Base-by-base conservation (phyloP, 1,140 invertebrate genomes). In the Monomorium pharaonis region DNA sequence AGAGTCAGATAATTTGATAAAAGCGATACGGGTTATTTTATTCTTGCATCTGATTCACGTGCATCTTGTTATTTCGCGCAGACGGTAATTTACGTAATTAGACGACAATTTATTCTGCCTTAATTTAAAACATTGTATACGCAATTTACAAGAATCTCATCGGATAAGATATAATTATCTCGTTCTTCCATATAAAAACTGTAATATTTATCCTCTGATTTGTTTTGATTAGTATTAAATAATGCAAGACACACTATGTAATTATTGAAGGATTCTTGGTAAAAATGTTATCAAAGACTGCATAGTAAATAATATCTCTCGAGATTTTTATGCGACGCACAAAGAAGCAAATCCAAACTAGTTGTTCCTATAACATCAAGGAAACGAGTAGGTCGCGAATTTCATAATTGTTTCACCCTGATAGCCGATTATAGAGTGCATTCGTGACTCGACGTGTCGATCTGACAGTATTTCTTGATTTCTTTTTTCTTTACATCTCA, bases 391-490 rank as follows among this genome's bases (percentile, higher is more conserved):
- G 88, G 85, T 75, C 21, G 78, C 44, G 44, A 85, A 85, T 90
- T 90, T 90, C 88, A 81, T 86, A 89, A 90, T 89, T 89, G 76
- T 87, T 78, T 75, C 77, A 33, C 47, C 47, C 47, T 51, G 67
- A 78, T 88, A 63, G 30, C 49, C 18, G 44, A 76, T 85, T 83
- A 27, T n/a, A 27, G 74, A 47, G 5, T 12, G 12, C 47, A 33
- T 44, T 77, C 84, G 54, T 67, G 88, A 78, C 51, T 83, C 18
- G 1, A 16, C 14, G 58, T 37, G 42, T 21, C 27, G 18, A 70
- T 69, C 75, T 60, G 58, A 86, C 75, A 83, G 42, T n/a, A 16
- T 72, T 76, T 58, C 49, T 74, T n/a, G 49, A 72, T 81, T 84
- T 89, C 37, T 89, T 49, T 89, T 85, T 89, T 37, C 24, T 60